These are phyloP conservation scores for Brachionus paranguensis DNA, from an alignment of 1,140 invertebrate genomes.

Conservation along the genomic window DNA sequence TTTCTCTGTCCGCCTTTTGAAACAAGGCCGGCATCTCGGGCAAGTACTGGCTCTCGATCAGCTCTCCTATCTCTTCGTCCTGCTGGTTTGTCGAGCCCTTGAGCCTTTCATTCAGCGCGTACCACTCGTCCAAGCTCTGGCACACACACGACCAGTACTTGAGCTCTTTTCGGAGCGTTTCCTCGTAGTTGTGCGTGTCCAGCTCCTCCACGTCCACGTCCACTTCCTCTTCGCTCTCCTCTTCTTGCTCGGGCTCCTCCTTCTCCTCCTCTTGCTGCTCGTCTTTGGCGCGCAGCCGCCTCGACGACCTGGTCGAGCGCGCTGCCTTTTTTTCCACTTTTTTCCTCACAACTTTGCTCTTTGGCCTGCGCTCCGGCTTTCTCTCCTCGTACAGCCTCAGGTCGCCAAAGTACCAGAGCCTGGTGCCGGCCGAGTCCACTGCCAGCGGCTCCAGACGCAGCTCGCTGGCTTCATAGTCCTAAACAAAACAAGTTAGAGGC, in stretches of 20 bases:
- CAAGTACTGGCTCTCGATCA: conserved; percentile 11
- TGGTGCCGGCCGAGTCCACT: neutral
- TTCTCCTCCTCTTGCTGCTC: neutral
- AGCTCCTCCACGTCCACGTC: neutral
- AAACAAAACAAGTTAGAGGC: neutral
- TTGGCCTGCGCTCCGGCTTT: neutral
- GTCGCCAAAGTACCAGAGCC: conserved; percentile 38
- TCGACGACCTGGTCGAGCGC: conserved; percentile 9
- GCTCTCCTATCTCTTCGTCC: neutral
- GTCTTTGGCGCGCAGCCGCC: neutral
- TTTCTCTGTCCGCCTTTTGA: conserved; percentile 4
- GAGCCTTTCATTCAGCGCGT: neutral
- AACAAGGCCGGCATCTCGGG: conserved; percentile 22
- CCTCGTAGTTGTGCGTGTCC: neutral
- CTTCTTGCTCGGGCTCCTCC: neutral
- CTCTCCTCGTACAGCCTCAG: neutral
- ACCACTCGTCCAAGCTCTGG: neutral
- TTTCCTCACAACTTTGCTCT: neutral
- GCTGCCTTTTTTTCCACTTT: neutral
- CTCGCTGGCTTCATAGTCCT: conserved; percentile 23
- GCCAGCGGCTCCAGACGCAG: conserved; percentile 25
- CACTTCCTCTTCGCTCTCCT: neutral
- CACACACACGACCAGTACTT: conserved; percentile 35
- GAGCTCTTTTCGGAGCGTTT: conserved; percentile 2
- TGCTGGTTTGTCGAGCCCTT: neutral